phyloP scores from a whole-genome alignment of 2,797 vertebrate species.

The Cynopterus sphinx region DNA sequence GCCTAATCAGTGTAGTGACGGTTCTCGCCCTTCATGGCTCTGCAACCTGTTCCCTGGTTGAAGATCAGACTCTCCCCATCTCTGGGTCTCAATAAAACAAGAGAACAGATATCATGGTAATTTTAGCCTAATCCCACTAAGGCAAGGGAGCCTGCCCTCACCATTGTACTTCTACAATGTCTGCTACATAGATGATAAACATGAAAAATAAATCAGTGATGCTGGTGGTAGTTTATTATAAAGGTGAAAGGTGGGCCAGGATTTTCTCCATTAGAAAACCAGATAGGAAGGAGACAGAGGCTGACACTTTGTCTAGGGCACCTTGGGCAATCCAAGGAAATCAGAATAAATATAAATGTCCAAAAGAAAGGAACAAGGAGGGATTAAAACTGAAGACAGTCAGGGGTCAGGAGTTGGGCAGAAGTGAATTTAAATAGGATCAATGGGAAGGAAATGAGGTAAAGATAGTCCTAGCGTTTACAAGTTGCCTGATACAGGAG shows the following conservation, averaged over 20 bases:
- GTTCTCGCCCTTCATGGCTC: not conserved
- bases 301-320: not conserved
- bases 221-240: not conserved
- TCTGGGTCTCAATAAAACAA: not conserved
- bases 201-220: not conserved
- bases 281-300: not conserved
- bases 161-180: not conserved
- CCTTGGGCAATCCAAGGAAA: not conserved
- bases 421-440: not conserved
- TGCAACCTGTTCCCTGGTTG: not conserved
- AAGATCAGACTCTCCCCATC: not conserved
- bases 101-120: not conserved
- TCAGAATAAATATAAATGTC: not conserved
- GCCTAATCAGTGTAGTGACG: not conserved
- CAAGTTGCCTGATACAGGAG: not conserved
- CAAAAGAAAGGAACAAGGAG: not conserved
- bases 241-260: not conserved
- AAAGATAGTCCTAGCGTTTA: not conserved
- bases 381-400: not conserved
- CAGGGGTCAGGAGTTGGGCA: not conserved
- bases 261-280: not conserved
- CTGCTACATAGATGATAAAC: not conserved
- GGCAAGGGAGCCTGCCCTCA: not conserved
- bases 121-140: not conserved
- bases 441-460: not conserved